phyloP scores from a whole-genome alignment of 2,113 vertebrate species.

The Pachycephala philippinensis region DNA sequence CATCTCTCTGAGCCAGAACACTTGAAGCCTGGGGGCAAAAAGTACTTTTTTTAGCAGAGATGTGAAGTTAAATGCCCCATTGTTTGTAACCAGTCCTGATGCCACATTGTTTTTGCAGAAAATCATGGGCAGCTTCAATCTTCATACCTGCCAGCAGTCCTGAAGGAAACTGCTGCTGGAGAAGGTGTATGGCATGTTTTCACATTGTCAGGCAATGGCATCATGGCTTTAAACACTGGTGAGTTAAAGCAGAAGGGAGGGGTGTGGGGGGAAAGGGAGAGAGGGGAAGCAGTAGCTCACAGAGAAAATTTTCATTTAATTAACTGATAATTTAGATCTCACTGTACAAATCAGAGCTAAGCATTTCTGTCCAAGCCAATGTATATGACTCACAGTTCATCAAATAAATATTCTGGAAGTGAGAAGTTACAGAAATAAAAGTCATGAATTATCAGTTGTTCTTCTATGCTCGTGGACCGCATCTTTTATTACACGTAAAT shows the following conservation, averaged over 20 bases:
- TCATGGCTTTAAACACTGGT: neutral
- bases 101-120: neutral
- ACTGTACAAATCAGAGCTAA: slow-evolving; percentile 15
- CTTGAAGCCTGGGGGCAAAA: neutral
- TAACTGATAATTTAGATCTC: slow-evolving; percentile 22
- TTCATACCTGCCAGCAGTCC: neutral
- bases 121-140: neutral
- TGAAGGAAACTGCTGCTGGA: neutral
- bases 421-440: slow-evolving; percentile 49
- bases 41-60: neutral
- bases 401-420: slow-evolving; percentile 34
- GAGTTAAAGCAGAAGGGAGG: neutral
- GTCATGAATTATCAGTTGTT: slow-evolving; percentile 27
- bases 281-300: neutral
- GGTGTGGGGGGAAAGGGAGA: neutral
- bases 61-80: neutral
- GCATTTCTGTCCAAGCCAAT: neutral
- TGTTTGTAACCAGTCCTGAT: neutral
- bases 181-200: neutral
- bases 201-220: neutral
- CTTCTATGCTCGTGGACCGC: neutral
- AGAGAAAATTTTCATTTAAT: slow-evolving; percentile 3
- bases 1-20: neutral
- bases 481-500: neutral
- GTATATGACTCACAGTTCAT: slow-evolving; percentile 9